Conservation (phyloP, 2,113 vertebrate genomes). For the Boleophthalmus pectinirostris region DNA sequence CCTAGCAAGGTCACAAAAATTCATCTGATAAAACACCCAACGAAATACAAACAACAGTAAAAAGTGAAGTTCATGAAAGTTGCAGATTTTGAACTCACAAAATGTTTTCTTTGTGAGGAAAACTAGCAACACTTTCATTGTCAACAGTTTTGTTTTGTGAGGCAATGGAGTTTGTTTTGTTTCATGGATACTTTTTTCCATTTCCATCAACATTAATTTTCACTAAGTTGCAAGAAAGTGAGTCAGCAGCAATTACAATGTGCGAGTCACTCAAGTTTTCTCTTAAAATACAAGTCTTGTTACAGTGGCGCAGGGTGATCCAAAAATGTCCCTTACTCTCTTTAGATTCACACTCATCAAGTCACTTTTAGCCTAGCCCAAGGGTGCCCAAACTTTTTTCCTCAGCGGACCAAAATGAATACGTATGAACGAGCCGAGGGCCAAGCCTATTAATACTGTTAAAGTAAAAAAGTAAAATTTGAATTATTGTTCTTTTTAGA, state of each 20-base stretch:
- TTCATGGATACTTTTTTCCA: background rate
- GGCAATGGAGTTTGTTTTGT: background rate
- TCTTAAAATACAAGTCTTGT: background rate
- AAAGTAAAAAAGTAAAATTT: no score
- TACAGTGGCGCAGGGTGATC: background rate
- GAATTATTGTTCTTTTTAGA: no score
- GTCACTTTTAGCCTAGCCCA: no score
- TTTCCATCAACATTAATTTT: background rate
- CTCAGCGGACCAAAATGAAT: no score
- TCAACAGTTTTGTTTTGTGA: background rate
- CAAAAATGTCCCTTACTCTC: no score
- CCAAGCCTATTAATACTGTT: no score
- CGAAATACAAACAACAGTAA: background rate
- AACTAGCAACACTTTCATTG: background rate
- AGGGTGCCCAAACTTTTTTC: no score
- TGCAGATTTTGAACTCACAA: background rate
- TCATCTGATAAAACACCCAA: background rate
- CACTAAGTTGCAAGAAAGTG: background rate
- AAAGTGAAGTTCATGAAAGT: background rate
- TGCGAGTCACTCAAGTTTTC: background rate
- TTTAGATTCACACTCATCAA: no score
- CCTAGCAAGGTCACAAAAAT: background rate
- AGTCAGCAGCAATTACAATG: background rate
- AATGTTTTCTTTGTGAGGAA: background rate
- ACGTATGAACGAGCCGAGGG: no score